Evolutionary conservation across 2,797 vertebrate species (phyloP).

Genomic region (Psittacula echo): DNA sequence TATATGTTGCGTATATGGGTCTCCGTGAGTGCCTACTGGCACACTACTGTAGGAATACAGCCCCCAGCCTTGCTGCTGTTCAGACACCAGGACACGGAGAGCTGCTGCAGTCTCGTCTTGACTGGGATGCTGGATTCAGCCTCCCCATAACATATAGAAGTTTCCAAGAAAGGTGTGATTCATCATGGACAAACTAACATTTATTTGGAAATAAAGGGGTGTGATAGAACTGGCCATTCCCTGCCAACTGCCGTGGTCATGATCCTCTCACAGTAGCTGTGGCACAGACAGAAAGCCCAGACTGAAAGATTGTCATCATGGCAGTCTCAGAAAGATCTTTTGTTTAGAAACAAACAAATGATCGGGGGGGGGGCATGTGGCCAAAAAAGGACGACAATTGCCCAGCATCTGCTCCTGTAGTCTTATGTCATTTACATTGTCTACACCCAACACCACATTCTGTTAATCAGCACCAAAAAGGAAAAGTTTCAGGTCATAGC

Average conservation of each 20-base stretch:
- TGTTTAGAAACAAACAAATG: neutral
- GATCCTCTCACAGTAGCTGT: neutral
- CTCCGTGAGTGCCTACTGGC: neutral
- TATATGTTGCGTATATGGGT: fast-evolving
- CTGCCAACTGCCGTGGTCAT: fast-evolving
- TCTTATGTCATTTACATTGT: neutral
- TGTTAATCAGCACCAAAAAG: neutral
- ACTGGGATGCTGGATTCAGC: neutral
- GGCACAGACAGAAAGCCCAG: neutral
- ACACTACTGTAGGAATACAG: neutral
- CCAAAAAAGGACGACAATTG: neutral
- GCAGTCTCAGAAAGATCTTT: neutral
- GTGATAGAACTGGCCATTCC: neutral
- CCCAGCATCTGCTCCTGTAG: neutral
- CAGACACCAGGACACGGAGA: neutral
- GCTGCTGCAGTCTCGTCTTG: neutral
- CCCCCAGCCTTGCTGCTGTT: neutral
- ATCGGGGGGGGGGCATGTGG: too few species aligned
- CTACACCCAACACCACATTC: neutral
- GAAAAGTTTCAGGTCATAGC: neutral
- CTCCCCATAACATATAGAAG: neutral
- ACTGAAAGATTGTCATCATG: neutral
- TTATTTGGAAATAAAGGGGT: neutral
- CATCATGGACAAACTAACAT: neutral
- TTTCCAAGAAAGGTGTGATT: neutral